These are phyloP conservation scores for Chiridota heheva DNA, from an alignment of 35 echinoderm and acorn worm species.

Conservation along the genomic window DNA sequence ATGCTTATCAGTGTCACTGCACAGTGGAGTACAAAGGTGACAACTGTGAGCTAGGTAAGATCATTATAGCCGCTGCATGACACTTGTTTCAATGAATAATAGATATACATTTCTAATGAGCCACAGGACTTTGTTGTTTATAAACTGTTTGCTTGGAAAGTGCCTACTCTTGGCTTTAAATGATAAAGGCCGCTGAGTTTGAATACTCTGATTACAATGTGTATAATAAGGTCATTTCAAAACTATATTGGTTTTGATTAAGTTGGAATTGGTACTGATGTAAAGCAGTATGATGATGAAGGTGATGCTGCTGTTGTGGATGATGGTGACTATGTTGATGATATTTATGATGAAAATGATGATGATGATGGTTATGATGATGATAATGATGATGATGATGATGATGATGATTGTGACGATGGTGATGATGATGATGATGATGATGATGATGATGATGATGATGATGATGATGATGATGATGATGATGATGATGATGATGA, in stretches of 20 bases:
- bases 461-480: constrained; percentile 5
- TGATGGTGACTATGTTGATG: no score
- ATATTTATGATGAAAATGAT: no score
- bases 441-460: constrained; percentile 16
- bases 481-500: constrained; percentile 5
- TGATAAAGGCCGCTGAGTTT: not conserved
- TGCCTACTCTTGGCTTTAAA: not conserved
- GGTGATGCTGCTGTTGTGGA: no score
- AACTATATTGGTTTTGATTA: no score
- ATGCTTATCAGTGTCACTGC: constrained; percentile 46
- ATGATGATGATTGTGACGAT: not conserved
- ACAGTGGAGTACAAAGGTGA: constrained; percentile 31
- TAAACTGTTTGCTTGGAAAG: not conserved
- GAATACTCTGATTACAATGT: not conserved
- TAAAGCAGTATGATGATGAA: no score
- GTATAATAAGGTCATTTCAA: not conserved
- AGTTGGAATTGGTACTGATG: no score
- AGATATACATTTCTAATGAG: not conserved
- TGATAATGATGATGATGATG: not conserved
- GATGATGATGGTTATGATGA: not conserved
- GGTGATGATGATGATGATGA: constrained; percentile 14
- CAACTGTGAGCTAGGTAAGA: constrained; percentile 49
- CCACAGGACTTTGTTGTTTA: not conserved
- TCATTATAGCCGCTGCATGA: not conserved
- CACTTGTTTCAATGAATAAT: not conserved